These are phyloP conservation scores for Neotoma lepida DNA, from an alignment of 2,113 vertebrate genomes.

Conservation along the genomic window DNA sequence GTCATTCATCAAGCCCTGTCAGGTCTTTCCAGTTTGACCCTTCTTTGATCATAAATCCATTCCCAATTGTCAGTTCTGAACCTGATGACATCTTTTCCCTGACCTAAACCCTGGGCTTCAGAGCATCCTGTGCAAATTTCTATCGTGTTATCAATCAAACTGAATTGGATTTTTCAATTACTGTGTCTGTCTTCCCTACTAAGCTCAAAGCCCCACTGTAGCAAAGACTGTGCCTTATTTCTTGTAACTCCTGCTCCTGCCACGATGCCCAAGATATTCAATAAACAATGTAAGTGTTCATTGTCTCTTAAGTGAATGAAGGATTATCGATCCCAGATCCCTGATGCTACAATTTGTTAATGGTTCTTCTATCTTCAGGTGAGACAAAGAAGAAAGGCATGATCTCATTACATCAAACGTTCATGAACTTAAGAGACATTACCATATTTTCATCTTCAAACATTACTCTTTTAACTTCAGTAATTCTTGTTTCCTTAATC, in stretches of 20 bases:
- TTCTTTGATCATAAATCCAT: constrained; percentile 35
- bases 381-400: constrained; percentile 46
- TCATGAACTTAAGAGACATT: constrained; percentile 26
- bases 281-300: constrained; percentile 32
- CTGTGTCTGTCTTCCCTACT: constrained; percentile 17
- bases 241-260: constrained; percentile 7
- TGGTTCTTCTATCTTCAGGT: background rate
- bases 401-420: constrained; percentile 42
- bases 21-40: background rate
- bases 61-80: constrained; percentile 15
- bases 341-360: background rate
- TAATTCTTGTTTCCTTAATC: constrained; percentile 57
- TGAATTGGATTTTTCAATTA: constrained; percentile 26
- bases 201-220: constrained; percentile 9
- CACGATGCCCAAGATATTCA: constrained; percentile 19
- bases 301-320: constrained; percentile 43
- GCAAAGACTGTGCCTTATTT: constrained; percentile 21
- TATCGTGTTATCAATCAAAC: background rate
- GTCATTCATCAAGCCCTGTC: background rate
- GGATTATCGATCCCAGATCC: constrained; percentile 6
- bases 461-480: constrained; percentile 31
- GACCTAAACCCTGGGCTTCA: background rate
- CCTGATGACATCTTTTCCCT: background rate
- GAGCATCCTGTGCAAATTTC: constrained; percentile 18
- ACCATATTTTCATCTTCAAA: constrained; percentile 64